Conservation (phyloP, 2,797 vertebrate genomes). For the Anniella stebbinsi region DNA sequence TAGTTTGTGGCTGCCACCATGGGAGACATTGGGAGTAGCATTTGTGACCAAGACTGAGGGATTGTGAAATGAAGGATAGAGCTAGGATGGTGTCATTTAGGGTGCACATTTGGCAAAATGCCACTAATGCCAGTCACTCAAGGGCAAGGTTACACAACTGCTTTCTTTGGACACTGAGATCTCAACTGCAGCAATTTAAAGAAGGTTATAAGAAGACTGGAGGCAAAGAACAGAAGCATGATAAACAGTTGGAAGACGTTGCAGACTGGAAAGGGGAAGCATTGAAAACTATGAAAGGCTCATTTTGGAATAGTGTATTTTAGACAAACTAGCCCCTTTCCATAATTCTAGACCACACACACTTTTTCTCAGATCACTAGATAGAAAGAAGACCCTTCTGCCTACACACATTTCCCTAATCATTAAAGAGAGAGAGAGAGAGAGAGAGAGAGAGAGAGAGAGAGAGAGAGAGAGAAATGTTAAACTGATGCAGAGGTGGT, state of each 20-base stretch:
- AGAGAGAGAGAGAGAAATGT: neutral
- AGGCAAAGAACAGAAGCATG: neutral
- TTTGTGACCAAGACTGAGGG: constrained; percentile 56
- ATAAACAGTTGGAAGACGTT: neutral
- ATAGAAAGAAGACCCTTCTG: neutral
- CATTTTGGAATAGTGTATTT: neutral
- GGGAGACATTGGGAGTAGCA: constrained; percentile 67
- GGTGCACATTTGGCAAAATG: neutral
- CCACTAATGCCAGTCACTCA: constrained; percentile 1
- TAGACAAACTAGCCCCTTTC: neutral
- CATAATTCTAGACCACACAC: neutral
- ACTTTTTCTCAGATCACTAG: neutral
- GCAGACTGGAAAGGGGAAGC: neutral
- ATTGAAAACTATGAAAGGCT: neutral
- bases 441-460: neutral
- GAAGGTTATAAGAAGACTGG: neutral
- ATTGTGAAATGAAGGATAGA: constrained; percentile 46
- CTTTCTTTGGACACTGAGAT: neutral
- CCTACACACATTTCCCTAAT: neutral
- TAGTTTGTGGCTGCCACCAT: constrained; percentile 74
- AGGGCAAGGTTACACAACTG: neutral
- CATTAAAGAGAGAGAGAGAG: neutral
- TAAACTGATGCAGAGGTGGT: neutral
- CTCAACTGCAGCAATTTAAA: neutral
- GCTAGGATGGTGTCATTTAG: constrained; percentile 11